Percentiles rank a stretch among this genome's conserved stretches.
phyloP scores from a whole-genome alignment of 2,113 vertebrate species.

The Aramus guarauna region DNA sequence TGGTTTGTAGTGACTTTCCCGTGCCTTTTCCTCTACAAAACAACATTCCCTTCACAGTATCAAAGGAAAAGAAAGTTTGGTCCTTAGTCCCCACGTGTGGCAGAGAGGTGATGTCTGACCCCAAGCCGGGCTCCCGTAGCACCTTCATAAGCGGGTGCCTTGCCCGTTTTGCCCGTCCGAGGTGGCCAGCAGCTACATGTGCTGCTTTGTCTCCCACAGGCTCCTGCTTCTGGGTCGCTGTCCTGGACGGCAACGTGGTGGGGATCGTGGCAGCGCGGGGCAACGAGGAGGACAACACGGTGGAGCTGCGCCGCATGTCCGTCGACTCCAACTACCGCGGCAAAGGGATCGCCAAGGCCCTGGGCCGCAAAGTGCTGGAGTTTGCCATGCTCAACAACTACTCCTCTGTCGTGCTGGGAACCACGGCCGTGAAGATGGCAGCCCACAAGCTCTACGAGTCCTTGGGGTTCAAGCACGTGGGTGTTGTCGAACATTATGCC shows the following conservation, averaged over 20 bases:
- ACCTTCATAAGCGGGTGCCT: neutral
- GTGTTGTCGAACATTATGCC: constrained; percentile 86
- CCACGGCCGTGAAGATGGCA: constrained; percentile 95
- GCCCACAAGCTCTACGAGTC: constrained; percentile 99
- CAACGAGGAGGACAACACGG: constrained; percentile 89
- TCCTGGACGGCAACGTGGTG: constrained; percentile 91
- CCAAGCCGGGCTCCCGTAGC: fast-evolving
- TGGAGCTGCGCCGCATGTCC: constrained; percentile 96
- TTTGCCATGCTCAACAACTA: constrained; percentile 94
- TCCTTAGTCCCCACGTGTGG: fast-evolving
- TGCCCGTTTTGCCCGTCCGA: fast-evolving
- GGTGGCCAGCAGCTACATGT: neutral
- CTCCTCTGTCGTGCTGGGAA: constrained; percentile 92
- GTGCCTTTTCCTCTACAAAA: neutral
- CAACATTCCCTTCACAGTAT: neutral
- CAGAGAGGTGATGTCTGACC: neutral
- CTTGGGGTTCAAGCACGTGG: constrained; percentile 92
- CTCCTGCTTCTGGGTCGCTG: constrained; percentile 97
- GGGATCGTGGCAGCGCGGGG: constrained; percentile 93
- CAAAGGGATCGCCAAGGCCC: constrained; percentile 94
- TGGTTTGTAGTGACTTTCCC: neutral
- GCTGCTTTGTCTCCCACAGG: constrained; percentile 71
- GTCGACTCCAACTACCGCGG: constrained; percentile 95
- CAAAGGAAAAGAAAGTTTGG: neutral
- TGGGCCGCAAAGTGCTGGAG: constrained; percentile 95